These are phyloP conservation scores for Eurystomus gularis DNA, from an alignment of 2,113 vertebrate genomes.

Conservation along the genomic window DNA sequence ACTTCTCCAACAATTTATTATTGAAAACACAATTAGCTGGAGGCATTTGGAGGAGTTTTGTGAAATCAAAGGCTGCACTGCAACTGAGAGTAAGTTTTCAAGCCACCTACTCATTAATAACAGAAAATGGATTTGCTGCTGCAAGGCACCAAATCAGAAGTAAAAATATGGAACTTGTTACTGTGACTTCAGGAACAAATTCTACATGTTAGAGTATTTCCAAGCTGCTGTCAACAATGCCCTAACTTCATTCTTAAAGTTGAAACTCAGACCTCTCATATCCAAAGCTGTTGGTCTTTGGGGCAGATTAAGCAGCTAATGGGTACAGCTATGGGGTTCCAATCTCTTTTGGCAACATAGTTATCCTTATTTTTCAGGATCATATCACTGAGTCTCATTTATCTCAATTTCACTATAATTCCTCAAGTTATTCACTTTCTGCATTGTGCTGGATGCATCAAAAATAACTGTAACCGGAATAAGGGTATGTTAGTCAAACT, in stretches of 20 bases:
- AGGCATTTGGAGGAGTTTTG: conserved; percentile 57
- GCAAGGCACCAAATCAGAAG: conserved; percentile 55
- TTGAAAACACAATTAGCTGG: conserved; percentile 69
- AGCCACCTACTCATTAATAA: conserved; percentile 58
- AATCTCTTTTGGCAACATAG: background rate
- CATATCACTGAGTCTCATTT: background rate
- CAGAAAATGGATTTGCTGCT: conserved; percentile 54
- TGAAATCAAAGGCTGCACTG: conserved; percentile 67
- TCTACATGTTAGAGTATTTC: conserved; percentile 17
- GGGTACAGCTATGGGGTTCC: background rate
- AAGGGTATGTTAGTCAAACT: background rate
- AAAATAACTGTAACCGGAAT: background rate
- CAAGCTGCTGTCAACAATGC: background rate
- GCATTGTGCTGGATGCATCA: background rate
- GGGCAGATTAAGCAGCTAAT: background rate
- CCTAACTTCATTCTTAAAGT: background rate
- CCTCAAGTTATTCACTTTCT: background rate
- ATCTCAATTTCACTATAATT: background rate
- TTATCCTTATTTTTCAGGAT: background rate
- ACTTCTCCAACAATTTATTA: conserved; percentile 67
- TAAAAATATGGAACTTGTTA: background rate
- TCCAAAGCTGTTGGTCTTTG: background rate
- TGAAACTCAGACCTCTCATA: background rate
- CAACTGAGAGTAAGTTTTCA: conserved; percentile 50
- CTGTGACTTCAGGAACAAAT: conserved; percentile 20